phyloP scores from a whole-genome alignment of 2,888 invertebrate genomes.

The Luperina testacea region DNA sequence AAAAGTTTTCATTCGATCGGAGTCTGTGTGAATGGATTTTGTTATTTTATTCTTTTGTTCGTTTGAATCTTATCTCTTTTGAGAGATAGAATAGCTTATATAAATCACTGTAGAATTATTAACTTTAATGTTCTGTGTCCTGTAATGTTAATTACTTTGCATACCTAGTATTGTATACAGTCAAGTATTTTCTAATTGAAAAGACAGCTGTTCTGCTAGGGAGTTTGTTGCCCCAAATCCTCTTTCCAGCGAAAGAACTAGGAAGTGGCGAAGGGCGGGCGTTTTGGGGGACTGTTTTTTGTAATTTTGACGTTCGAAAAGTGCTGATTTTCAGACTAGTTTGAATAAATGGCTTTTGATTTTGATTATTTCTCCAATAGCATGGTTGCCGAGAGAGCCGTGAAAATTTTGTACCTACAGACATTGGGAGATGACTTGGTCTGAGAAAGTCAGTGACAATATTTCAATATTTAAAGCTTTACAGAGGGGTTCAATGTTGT shows the following conservation, averaged over 20 bases:
- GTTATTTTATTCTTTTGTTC: conserved; percentile 56
- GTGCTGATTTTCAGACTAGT: too few relatives aligned
- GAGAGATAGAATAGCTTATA: conserved; percentile 24
- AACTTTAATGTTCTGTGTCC: too few relatives aligned
- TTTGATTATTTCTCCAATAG: conserved; percentile 1
- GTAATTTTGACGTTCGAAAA: too few relatives aligned
- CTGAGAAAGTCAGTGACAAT: conserved; percentile 8
- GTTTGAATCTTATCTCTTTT: conserved; percentile 35
- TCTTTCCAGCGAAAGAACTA: too few relatives aligned
- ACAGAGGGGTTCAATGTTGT: neutral
- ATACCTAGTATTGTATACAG: too few relatives aligned
- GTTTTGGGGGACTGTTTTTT: too few relatives aligned
- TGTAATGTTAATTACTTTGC: too few relatives aligned
- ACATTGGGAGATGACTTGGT: neutral
- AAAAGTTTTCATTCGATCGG: conserved; percentile 53
- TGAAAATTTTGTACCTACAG: neutral
- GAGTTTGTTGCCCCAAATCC: too few relatives aligned
- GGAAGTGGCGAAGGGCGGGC: too few relatives aligned
- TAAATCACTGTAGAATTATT: conserved; percentile 33
- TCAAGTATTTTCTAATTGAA: too few relatives aligned
- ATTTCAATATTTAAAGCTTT: neutral
- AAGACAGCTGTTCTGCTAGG: too few relatives aligned
- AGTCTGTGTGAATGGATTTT: conserved; percentile 56
- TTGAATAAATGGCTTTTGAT: too few relatives aligned
- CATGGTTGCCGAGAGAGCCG: neutral